Evolutionary conservation across 1,140 invertebrate species (phyloP), one percentile per base, ranked within the genome.

Genomic region (Nymphalis io): DNA sequence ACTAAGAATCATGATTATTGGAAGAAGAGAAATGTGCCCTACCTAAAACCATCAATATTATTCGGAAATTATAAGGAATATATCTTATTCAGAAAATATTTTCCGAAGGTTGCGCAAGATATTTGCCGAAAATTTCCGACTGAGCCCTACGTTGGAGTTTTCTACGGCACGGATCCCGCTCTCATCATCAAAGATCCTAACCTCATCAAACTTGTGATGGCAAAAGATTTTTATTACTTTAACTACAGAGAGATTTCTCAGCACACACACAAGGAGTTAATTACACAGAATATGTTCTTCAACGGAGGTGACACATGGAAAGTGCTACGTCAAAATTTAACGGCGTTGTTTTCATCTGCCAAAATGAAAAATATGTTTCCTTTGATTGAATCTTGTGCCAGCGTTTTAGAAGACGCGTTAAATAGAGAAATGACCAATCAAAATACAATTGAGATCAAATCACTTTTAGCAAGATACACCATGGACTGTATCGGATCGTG

Each of bases 351-450:
- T 78, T 93, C 93, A 1, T 84, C 92, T 2, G 84, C 90, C 3
- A 94, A 94, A 84, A 91, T 95, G 65, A 93, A 92, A 80, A 87
- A 88, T 21, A 94, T 94, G 92, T 93, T 92, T 70, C 76, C 90
- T 2, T 71, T 92, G 1, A 91, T 94, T 63, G 27, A 83, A 0
- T 71, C 86, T 13, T 91, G 93, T 42, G 75, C 79, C 0, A 33
- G 83, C 0, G 76, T 87, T 21, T 74, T 94, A 1, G 81, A 85
- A 18, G 61, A 70, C 3, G 61, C 85, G 3, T 60, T 93, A 0
- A 72, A 76, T 27, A 44, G 74, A 13, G 71, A 75, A 72, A 66
- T 72, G 8, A 57, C 69, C 23, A 74, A 78, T 8, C 71, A 72
- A 42, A 70, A 74, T 3, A 53, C 67, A 1, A 58, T 91, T 11